Percentiles rank a stretch among this genome's conserved stretches.
phyloP scores from a whole-genome alignment of 2,113 vertebrate species.

The Azemiops feae region DNA sequence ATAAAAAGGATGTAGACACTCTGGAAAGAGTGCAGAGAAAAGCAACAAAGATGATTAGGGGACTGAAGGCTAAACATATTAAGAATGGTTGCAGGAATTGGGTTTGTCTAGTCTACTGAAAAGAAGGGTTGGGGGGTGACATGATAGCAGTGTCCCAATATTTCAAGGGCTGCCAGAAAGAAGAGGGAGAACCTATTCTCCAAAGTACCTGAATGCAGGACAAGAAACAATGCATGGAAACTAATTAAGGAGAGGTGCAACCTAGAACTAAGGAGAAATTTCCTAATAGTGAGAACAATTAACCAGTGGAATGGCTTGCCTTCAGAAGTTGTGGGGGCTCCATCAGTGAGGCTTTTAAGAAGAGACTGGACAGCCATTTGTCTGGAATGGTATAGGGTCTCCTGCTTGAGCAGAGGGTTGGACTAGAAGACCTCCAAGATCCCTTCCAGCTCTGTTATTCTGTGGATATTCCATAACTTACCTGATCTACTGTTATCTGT shows the following conservation, averaged over 20 bases:
- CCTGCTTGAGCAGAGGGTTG: background rate
- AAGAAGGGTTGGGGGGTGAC: background rate
- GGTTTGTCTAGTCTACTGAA: background rate
- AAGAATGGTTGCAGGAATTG: background rate
- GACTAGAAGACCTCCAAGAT: background rate
- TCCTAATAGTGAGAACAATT: background rate
- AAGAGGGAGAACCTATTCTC: background rate
- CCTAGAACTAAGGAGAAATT: background rate
- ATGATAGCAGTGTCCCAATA: background rate
- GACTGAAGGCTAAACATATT: background rate
- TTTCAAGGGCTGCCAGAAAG: background rate
- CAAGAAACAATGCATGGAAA: background rate
- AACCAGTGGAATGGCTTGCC: background rate
- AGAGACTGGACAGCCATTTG: background rate
- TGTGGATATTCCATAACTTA: background rate
- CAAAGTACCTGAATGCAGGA: background rate
- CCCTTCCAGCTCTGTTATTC: background rate
- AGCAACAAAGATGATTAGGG: background rate
- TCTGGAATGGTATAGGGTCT: background rate
- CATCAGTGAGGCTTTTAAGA: background rate
- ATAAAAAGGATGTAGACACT: background rate
- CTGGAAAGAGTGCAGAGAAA: background rate
- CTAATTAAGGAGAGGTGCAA: background rate
- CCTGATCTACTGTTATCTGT: background rate
- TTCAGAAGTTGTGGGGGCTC: background rate